These are phyloP conservation scores for Hyperoodon ampullatus DNA, from an alignment of 2,113 vertebrate genomes.

Conservation along the genomic window DNA sequence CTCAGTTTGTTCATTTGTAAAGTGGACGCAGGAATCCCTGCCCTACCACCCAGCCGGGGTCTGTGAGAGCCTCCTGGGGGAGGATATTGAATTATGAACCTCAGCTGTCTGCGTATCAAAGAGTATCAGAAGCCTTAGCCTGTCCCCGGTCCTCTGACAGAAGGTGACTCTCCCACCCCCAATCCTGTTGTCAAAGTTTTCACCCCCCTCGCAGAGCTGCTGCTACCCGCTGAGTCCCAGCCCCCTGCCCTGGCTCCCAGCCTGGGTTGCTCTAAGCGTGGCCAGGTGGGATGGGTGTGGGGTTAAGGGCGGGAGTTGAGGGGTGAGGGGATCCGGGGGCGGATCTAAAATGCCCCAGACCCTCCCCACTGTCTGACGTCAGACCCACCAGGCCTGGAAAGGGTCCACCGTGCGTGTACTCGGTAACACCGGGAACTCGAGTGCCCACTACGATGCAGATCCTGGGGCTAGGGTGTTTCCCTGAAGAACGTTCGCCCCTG, in stretches of 20 bases:
- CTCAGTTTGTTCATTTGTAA: background rate
- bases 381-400: background rate
- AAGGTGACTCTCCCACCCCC: background rate
- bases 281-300: background rate
- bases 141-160: background rate
- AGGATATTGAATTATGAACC: rapidly evolving
- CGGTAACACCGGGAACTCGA: background rate
- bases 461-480: too few relatives aligned
- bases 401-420: rapidly evolving
- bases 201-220: background rate
- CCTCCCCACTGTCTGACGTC: background rate
- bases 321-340: background rate
- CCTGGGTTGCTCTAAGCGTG: background rate
- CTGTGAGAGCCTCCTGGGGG: background rate
- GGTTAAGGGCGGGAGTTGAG: background rate
- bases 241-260: background rate
- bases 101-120: rapidly evolving
- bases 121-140: background rate
- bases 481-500: background rate
- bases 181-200: background rate
- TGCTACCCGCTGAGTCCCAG: background rate
- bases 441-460: rapidly evolving
- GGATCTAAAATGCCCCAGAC: background rate
- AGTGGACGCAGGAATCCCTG: background rate
- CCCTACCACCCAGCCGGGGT: rapidly evolving